A percentile compares a stretch with the other conserved stretches of the same genome.
Conservation (phyloP, 2,113 vertebrate species). For the Baryphthengus martii region DNA sequence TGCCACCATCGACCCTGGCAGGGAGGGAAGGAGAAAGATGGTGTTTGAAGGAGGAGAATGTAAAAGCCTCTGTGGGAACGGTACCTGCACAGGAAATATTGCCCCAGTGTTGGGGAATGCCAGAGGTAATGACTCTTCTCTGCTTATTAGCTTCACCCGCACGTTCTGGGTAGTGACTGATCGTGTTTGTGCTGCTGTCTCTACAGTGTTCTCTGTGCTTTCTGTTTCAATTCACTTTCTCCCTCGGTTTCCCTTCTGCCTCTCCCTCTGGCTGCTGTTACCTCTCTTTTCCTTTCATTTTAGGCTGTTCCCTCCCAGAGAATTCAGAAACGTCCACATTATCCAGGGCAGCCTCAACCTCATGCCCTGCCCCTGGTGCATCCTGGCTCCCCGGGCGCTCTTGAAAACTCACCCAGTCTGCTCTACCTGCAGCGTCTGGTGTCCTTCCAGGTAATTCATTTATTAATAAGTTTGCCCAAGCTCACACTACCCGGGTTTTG, state of each 20-base stretch:
- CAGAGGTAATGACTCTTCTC: background rate
- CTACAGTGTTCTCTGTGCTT: background rate
- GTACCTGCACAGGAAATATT: background rate
- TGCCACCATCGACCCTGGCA: background rate
- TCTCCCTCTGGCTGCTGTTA: background rate
- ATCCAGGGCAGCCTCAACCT: background rate
- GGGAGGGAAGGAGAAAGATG: background rate
- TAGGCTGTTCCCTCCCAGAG: background rate
- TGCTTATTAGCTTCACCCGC: background rate
- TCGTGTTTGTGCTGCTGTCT: background rate
- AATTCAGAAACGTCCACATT: background rate
- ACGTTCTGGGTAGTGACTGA: background rate
- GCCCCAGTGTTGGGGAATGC: background rate
- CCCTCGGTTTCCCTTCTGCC: background rate
- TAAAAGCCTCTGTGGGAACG: background rate
- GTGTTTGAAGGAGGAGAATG: background rate
- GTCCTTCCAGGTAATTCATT: background rate
- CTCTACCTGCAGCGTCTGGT: background rate
- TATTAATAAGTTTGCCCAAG: background rate
- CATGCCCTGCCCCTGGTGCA: background rate
- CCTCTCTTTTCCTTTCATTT: background rate
- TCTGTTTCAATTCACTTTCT: background rate
- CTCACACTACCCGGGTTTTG: accelerated
- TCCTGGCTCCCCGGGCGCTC: background rate
- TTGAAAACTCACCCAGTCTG: accelerated